phyloP scores from a whole-genome alignment of 2,888 invertebrate species.

The Andrena praecox region DNA sequence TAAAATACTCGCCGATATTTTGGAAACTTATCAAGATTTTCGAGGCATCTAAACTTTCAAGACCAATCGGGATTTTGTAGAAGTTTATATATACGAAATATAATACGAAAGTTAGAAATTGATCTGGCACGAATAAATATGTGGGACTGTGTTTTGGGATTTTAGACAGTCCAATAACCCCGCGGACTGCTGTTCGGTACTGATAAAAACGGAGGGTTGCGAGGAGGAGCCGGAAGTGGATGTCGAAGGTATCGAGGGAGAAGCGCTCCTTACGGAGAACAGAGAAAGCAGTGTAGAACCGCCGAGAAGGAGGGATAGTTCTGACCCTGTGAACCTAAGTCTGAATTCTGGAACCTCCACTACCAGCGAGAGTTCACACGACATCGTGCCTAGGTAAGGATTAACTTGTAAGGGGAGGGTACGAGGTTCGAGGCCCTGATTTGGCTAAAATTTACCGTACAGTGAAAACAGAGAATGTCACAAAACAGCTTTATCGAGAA shows the following conservation, averaged over 20 bases:
- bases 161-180: constrained; percentile 83
- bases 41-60: no score
- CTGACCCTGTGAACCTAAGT: constrained; percentile 93
- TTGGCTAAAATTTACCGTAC: no score
- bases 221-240: constrained; percentile 83
- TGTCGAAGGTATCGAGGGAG: constrained; percentile 85
- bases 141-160: background rate
- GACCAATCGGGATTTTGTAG: no score
- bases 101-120: constrained; percentile 5
- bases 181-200: constrained; percentile 84
- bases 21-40: no score
- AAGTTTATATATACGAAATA: background rate
- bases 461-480: no score
- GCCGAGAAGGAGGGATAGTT: constrained; percentile 90
- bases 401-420: background rate
- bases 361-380: constrained; percentile 82
- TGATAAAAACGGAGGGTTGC: constrained; percentile 83
- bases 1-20: no score
- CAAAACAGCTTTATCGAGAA: no score
- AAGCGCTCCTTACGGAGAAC: constrained; percentile 81
- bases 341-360: constrained; percentile 83
- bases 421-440: no score
- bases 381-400: constrained; percentile 79
- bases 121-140: background rate
- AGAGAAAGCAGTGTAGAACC: constrained; percentile 85